phyloP scores from a whole-genome alignment of 53 echinoderm and acorn worm species.

The Henricia sp. region DNA sequence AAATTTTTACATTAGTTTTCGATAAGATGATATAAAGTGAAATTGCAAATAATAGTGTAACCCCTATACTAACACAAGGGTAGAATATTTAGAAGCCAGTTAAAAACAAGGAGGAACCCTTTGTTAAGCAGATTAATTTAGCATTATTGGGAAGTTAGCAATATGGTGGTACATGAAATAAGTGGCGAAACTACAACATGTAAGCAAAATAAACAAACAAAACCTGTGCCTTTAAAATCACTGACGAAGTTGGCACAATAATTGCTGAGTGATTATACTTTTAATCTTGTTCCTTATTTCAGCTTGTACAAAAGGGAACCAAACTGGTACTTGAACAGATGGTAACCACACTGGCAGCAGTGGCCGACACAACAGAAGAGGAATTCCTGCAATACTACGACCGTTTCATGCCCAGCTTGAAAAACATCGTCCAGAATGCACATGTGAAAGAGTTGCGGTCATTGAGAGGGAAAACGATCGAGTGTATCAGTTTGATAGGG shows the following conservation, averaged over 20 bases:
- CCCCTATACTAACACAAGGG: too few species aligned
- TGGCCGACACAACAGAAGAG: slow-evolving; percentile 94
- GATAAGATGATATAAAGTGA: too few species aligned
- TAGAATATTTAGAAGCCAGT: too few species aligned
- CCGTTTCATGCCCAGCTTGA: slow-evolving; percentile 94
- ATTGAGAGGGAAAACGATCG: slow-evolving; percentile 95
- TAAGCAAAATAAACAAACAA: neutral
- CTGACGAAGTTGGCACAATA: neutral
- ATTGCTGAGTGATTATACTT: neutral
- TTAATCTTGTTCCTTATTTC: neutral
- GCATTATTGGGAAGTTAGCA: too few species aligned
- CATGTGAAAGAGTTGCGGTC: slow-evolving; percentile 79
- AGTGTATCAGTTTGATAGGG: slow-evolving; percentile 95
- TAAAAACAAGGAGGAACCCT: too few species aligned
- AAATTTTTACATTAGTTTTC: too few species aligned
- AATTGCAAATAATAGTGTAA: too few species aligned
- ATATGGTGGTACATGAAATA: too few species aligned
- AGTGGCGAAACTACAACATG: neutral
- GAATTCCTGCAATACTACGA: slow-evolving; percentile 92
- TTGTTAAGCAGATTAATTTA: too few species aligned
- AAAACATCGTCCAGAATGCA: slow-evolving; percentile 92
- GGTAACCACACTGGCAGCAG: slow-evolving; percentile 96
- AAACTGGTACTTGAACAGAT: slow-evolving; percentile 97
- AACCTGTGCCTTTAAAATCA: neutral
- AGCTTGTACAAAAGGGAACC: slow-evolving; percentile 90